Conservation (phyloP, 2,888 invertebrate genomes). For the Euzophera pinguis region DNA sequence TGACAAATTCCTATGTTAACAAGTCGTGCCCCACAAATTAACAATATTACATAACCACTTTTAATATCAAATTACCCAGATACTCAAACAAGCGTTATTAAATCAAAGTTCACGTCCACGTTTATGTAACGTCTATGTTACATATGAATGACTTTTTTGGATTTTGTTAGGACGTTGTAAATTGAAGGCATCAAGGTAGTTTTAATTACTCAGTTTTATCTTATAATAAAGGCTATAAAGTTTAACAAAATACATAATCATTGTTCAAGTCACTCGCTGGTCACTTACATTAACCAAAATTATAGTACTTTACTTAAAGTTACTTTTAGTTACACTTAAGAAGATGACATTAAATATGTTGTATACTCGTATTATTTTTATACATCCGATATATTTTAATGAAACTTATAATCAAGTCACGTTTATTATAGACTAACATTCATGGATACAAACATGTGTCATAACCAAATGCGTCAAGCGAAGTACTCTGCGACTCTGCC, state of each 20-base stretch:
- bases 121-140: not conserved
- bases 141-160: not conserved
- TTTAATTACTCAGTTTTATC: too few species aligned
- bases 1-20: constrained; percentile 1
- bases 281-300: too few species aligned
- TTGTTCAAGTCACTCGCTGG: too few species aligned
- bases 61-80: constrained; percentile 6
- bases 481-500: constrained; percentile 40
- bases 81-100: constrained; percentile 11
- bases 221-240: too few species aligned
- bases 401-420: constrained; percentile 36
- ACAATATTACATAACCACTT: constrained; percentile 7
- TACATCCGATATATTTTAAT: not conserved
- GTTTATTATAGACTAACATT: constrained; percentile 41
- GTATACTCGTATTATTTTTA: too few species aligned
- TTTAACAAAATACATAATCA: too few species aligned
- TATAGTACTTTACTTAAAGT: too few species aligned
- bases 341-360: too few species aligned
- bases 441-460: constrained; percentile 63
- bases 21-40: not conserved
- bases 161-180: not conserved
- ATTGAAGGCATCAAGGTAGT: not conserved
- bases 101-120: not conserved
- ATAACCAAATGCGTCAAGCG: constrained; percentile 59
- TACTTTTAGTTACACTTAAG: too few species aligned